Conservation (phyloP, 2,888 invertebrate species). For the Boloria euphrosyne region DNA sequence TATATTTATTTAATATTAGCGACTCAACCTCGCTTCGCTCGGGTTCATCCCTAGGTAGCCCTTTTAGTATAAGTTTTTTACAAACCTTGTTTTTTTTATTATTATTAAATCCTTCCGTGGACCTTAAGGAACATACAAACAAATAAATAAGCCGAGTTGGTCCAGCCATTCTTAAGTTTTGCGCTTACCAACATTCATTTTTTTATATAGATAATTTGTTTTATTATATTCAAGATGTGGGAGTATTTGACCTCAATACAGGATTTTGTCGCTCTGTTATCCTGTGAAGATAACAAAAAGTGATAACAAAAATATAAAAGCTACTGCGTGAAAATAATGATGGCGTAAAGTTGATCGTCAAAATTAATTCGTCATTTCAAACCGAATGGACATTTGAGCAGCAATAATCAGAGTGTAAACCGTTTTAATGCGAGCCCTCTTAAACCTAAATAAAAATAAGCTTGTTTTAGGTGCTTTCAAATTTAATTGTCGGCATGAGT, state of each 20-base stretch:
- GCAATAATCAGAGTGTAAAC: constrained; percentile 70
- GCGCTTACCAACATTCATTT: too few species aligned
- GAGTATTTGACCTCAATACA: constrained; percentile 13
- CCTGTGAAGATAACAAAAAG: constrained; percentile 18
- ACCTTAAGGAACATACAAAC: too few species aligned
- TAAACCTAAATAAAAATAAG: constrained; percentile 48
- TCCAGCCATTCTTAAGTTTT: too few species aligned
- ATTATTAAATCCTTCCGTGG: too few species aligned
- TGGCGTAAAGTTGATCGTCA: constrained; percentile 62
- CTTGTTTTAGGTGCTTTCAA: constrained; percentile 26
- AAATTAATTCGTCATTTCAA: constrained; percentile 68
- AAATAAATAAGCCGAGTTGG: too few species aligned
- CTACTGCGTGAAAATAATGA: constrained; percentile 66
- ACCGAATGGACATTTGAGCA: constrained; percentile 59
- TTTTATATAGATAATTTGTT: background rate
- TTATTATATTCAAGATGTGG: constrained; percentile 8
- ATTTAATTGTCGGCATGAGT: constrained; percentile 11
- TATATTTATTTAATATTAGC: constrained; percentile 8
- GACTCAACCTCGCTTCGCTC: too few species aligned
- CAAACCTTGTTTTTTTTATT: too few species aligned
- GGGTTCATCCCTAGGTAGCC: too few species aligned
- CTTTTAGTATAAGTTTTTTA: too few species aligned
- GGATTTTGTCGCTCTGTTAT: constrained; percentile 15
- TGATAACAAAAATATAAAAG: constrained; percentile 51
- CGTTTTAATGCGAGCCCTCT: constrained; percentile 60